Conservation (phyloP, 2,888 invertebrate species). For the Baccha elongata region DNA sequence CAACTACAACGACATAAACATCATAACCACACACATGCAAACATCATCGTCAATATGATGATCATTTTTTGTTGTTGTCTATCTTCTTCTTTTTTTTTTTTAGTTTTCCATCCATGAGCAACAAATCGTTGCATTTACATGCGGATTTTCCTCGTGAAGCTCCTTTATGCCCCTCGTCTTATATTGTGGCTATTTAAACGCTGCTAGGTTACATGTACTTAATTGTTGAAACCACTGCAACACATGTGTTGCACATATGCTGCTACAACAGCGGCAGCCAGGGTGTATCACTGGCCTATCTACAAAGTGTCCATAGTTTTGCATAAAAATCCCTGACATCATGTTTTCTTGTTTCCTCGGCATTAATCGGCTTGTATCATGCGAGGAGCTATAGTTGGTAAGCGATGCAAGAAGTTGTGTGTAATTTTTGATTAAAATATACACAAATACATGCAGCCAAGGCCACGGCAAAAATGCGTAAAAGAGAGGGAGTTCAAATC, state of each 20-base stretch:
- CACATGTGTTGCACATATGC: conserved; percentile 71
- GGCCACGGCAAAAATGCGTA: neutral
- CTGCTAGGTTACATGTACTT: conserved; percentile 69
- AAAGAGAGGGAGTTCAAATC: conserved; percentile 42
- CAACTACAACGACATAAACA: conserved; percentile 16
- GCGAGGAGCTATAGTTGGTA: conserved; percentile 45
- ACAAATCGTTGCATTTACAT: conserved; percentile 60
- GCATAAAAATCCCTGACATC: conserved; percentile 73
- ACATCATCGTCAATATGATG: conserved; percentile 20
- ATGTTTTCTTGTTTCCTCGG: conserved; percentile 69
- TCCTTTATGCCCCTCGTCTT: conserved; percentile 18
- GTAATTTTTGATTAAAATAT: conserved; percentile 54
- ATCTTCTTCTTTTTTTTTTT: conserved; percentile 24
- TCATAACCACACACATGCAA: conserved; percentile 24
- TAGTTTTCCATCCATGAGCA: conserved; percentile 31
- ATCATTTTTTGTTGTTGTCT: conserved; percentile 22
- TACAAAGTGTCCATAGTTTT: conserved; percentile 71
- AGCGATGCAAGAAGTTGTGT: conserved; percentile 54
- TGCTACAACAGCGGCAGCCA: conserved; percentile 57
- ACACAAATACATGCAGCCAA: conserved; percentile 27
- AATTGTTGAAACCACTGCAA: conserved; percentile 70
- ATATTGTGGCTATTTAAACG: conserved; percentile 52
- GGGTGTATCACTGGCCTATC: conserved; percentile 63
- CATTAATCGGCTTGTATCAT: conserved; percentile 73
- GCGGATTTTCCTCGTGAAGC: conserved; percentile 45